These are phyloP conservation scores for Parasteatoda lunata DNA, from an alignment of 2,888 invertebrate genomes.

Conservation along the genomic window DNA sequence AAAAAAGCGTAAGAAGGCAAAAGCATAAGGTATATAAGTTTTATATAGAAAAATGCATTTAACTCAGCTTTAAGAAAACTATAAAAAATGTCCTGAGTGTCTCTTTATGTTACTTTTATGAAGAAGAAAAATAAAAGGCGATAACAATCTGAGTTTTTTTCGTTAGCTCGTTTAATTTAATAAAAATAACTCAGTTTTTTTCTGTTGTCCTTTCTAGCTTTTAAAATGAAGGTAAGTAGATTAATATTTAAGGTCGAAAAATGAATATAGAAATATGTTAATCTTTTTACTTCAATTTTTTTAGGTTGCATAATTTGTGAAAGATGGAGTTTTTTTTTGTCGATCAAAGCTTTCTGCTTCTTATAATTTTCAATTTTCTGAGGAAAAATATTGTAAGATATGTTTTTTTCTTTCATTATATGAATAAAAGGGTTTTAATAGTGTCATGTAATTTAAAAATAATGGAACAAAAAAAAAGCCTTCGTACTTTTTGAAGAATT, in stretches of 20 bases:
- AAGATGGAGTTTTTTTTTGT: neutral
- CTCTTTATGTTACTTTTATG: too few species aligned
- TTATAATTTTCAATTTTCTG: neutral
- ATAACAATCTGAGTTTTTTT: neutral
- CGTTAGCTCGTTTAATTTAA: neutral
- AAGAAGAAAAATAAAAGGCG: neutral
- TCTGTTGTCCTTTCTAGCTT: neutral
- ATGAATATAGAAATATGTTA: neutral
- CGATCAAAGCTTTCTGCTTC: neutral
- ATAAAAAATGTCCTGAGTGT: too few species aligned
- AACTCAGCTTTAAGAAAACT: too few species aligned
- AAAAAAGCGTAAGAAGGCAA: too few species aligned
- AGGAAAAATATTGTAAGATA: neutral
- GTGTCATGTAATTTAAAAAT: too few species aligned
- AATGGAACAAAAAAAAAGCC: too few species aligned
- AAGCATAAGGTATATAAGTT: too few species aligned
- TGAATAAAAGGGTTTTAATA: too few species aligned
- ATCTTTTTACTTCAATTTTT: neutral
- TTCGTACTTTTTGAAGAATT: too few species aligned
- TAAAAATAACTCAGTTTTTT: neutral
- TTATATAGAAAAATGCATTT: too few species aligned
- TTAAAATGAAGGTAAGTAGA: conserved; percentile 13
- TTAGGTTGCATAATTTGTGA: neutral
- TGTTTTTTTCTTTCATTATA: too few species aligned
- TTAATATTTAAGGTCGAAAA: conserved; percentile 29